Evolutionary conservation across 2,888 invertebrate genomes (phyloP), one percentile per base, ranked within the genome.

Genomic region (Trissoscelio sp.): DNA sequence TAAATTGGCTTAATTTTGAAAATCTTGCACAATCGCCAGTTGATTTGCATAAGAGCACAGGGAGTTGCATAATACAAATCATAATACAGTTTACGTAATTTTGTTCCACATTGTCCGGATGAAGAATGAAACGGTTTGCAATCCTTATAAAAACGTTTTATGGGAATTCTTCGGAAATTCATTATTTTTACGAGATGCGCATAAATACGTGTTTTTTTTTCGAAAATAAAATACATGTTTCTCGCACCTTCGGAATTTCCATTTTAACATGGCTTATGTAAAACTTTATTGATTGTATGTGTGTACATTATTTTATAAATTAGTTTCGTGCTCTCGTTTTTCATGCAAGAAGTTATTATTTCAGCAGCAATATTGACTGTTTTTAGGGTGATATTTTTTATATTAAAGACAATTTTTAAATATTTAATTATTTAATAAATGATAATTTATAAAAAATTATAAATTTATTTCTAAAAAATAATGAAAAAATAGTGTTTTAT

Each of bases 271-370:
- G 37, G 20, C 24, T 62, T 62, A 42, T 53, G 60, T 16, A 72
- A 72, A 72, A 72, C 28, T 31, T 37, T 14, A 62, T 60, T 31
- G 60, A 53, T 51, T 72, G 46, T 60, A 51, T 46, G 60, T 46
- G 72, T n/a, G n/a, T n/a, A n/a, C n/a, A n/a, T 42, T 53, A 72
- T 39, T 72, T 72, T 42, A 44, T 51, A 48, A 70, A 62, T 72
- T 62, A 72, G 72, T 62, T 72, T 42, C 42, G 14, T 66, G 60
- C 39, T 39, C 39, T 42, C 14, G 14, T 42, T 42, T 9, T 24
- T 5, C n/a, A n/a, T 11, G 37, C 37, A 24, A n/a, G 3, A 37
- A 37, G 11, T 7, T n/a, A n/a, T n/a, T n/a, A n/a, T n/a, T n/a
- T n/a, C n/a, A n/a, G n/a, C n/a, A n/a, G n/a, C n/a, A n/a, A n/a